Evolutionary conservation across 1,140 invertebrate species (phyloP).

Genomic region (Musca domestica): DNA sequence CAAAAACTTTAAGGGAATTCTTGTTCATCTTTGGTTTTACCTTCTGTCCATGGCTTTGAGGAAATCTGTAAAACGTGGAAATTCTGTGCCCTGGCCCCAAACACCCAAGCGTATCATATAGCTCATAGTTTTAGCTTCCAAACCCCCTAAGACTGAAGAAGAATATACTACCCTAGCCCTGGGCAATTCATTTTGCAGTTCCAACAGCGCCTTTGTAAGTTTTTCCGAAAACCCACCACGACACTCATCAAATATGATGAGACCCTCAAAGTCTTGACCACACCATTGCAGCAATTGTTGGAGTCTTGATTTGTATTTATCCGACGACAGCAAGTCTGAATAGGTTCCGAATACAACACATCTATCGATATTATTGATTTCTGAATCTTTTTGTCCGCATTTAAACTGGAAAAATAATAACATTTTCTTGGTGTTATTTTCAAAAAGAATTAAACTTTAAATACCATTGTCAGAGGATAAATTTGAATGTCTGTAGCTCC

Average conservation of each 20-base stretch:
- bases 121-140: constrained; percentile 98
- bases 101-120: constrained; percentile 98
- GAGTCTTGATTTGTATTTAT: constrained; percentile 90
- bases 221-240: constrained; percentile 98
- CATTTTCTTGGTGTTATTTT: background rate
- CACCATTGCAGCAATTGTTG: constrained; percentile 97
- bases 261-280: constrained; percentile 92
- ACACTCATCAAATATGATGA: constrained; percentile 99
- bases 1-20: background rate
- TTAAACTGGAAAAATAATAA: constrained; percentile 66
- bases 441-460: background rate
- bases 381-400: constrained; percentile 93
- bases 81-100: constrained; percentile 96
- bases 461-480: constrained; percentile 83
- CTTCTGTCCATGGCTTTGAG: constrained; percentile 94
- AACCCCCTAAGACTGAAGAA: constrained; percentile 95
- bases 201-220: constrained; percentile 89
- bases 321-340: constrained; percentile 91
- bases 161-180: constrained; percentile 96
- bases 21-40: constrained; percentile 54
- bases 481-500: constrained; percentile 90
- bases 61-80: constrained; percentile 92
- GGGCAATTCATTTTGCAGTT: constrained; percentile 92
- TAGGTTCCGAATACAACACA: constrained; percentile 98
- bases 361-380: constrained; percentile 88